Evolutionary conservation across 2,888 invertebrate genomes (phyloP).

Genomic region (Stratiomys singularior): DNA sequence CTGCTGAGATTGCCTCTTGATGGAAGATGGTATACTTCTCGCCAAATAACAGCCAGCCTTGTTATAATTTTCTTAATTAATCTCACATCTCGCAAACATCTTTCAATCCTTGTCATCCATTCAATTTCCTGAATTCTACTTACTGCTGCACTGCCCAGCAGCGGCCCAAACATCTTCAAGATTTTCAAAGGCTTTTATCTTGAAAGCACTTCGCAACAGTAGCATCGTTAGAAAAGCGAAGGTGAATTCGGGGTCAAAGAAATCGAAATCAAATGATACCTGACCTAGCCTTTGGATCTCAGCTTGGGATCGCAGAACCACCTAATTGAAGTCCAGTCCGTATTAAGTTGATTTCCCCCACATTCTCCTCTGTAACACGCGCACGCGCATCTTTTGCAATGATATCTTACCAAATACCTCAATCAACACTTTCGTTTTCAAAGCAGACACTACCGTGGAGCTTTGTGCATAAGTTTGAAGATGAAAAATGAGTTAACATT

Average conservation of each 20-base stretch:
- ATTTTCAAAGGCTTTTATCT: too few relatives aligned
- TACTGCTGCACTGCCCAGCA: too few relatives aligned
- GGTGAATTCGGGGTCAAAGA: slow-evolving; percentile 3
- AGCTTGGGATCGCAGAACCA: not conserved
- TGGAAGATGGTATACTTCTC: too few relatives aligned
- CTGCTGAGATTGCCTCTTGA: too few relatives aligned
- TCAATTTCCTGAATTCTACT: too few relatives aligned
- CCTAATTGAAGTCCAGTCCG: not conserved
- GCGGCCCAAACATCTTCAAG: too few relatives aligned
- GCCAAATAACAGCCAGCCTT: too few relatives aligned
- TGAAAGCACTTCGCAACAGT: too few relatives aligned
- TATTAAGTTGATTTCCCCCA: not conserved
- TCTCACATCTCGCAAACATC: too few relatives aligned
- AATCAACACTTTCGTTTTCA: slow-evolving; percentile 7
- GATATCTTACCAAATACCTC: not conserved
- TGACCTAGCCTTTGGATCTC: not conserved
- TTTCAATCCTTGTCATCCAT: too few relatives aligned
- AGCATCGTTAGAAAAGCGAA: not conserved
- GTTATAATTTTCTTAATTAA: too few relatives aligned
- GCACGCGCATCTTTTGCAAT: not conserved
- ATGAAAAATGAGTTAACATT: not conserved
- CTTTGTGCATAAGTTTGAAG: not conserved
- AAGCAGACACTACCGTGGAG: not conserved
- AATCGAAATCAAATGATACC: slow-evolving; percentile 3
- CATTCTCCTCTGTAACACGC: too few relatives aligned